Evolutionary conservation across 1,140 invertebrate species (phyloP).

Genomic region (Gonatopus flavifemur): DNA sequence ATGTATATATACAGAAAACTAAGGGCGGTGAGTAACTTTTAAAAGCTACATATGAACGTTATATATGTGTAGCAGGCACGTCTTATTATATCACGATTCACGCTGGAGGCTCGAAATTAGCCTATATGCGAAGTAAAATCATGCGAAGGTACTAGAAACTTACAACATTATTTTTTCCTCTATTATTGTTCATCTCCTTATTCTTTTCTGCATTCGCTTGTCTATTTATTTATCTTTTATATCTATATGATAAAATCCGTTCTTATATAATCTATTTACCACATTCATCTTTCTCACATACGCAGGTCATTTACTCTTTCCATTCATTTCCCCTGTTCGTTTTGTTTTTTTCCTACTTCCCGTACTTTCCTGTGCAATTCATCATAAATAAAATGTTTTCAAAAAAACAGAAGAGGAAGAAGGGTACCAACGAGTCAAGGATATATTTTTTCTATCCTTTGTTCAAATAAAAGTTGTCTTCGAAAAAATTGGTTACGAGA

Average conservation of each 20-base stretch:
- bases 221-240: slow-evolving; percentile 6
- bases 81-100: slow-evolving; percentile 59
- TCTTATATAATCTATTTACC: background rate
- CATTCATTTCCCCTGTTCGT: background rate
- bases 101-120: slow-evolving; percentile 53
- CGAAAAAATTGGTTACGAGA: too few relatives aligned
- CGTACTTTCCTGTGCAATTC: too few relatives aligned
- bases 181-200: slow-evolving; percentile 10
- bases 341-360: background rate
- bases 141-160: slow-evolving; percentile 36
- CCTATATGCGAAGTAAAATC: slow-evolving; percentile 39
- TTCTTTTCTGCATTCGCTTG: background rate
- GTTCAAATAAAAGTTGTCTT: too few relatives aligned
- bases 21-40: slow-evolving; percentile 48
- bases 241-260: slow-evolving; percentile 11
- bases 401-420: too few relatives aligned
- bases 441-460: too few relatives aligned
- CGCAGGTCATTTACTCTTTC: background rate
- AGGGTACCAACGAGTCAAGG: too few relatives aligned
- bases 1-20: slow-evolving; percentile 49
- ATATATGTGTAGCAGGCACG: slow-evolving; percentile 58
- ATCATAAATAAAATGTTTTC: too few relatives aligned
- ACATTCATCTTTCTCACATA: background rate
- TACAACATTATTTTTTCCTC: slow-evolving; percentile 28
- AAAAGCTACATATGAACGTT: slow-evolving; percentile 48